Evolutionary conservation across 2,113 vertebrate genomes (phyloP).

Genomic region (Cyanoramphus novaezelandiae): DNA sequence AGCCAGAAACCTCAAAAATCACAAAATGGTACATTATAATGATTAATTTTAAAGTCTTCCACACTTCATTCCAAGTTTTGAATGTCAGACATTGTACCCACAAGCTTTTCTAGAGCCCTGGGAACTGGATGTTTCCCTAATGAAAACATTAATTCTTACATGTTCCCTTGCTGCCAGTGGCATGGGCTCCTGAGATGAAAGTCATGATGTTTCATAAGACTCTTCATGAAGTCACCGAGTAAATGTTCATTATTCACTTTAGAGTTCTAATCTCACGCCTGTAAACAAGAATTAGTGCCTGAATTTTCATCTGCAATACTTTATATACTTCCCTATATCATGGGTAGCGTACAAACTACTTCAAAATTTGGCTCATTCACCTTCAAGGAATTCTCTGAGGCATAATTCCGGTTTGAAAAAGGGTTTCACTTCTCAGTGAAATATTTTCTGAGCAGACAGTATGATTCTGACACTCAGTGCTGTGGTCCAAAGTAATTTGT

Average conservation of each 20-base stretch:
- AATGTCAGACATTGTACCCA: background rate
- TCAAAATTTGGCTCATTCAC: background rate
- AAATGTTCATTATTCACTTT: background rate
- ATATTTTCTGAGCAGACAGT: background rate
- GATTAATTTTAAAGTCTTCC: background rate
- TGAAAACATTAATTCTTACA: background rate
- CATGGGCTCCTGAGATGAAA: background rate
- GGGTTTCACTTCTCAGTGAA: background rate
- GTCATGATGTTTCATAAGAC: background rate
- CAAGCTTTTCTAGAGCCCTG: background rate
- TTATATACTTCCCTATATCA: background rate
- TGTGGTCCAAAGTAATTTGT: background rate
- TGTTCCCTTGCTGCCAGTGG: background rate
- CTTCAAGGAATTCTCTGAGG: background rate
- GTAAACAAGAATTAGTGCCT: background rate
- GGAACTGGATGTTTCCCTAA: background rate
- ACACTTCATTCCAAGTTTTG: background rate
- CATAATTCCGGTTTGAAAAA: background rate
- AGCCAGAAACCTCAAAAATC: background rate
- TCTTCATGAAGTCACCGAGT: background rate
- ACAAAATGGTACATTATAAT: background rate
- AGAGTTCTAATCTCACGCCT: background rate
- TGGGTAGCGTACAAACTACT: background rate
- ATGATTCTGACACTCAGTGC: background rate
- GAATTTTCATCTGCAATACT: background rate